Conservation (phyloP, 2,113 vertebrate species). For the Actenoides hombroni region DNA sequence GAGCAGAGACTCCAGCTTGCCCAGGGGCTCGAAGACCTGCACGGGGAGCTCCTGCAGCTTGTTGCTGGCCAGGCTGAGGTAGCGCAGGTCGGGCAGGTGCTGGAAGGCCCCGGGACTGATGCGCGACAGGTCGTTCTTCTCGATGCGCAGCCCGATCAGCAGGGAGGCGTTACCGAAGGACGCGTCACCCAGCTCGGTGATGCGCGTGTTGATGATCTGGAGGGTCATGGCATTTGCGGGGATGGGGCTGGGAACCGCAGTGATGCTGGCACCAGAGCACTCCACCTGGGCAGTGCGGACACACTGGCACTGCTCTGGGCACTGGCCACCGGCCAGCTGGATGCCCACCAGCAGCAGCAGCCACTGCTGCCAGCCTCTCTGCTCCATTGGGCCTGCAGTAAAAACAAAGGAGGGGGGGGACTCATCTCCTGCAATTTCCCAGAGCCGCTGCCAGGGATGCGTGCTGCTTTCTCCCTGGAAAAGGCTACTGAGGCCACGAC, state of each 20-base stretch:
- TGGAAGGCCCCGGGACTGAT: slow-evolving; percentile 71
- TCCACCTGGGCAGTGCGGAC: slow-evolving; percentile 73
- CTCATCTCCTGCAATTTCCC: not conserved
- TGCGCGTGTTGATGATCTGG: slow-evolving; percentile 75
- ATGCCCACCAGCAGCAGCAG: slow-evolving; percentile 61
- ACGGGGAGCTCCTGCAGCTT: slow-evolving; percentile 76
- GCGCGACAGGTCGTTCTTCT: slow-evolving; percentile 74
- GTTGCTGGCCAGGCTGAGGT: slow-evolving; percentile 81
- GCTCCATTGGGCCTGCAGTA: slow-evolving; percentile 66
- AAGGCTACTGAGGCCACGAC: fast-evolving
- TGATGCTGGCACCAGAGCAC: slow-evolving; percentile 60
- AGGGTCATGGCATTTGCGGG: slow-evolving; percentile 75
- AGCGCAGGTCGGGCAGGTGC: slow-evolving; percentile 71
- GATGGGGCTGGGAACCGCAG: slow-evolving; percentile 67
- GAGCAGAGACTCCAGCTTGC: slow-evolving; percentile 87
- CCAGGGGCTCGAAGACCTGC: slow-evolving; percentile 75
- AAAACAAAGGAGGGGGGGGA: not conserved
- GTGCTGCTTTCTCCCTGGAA: not conserved
- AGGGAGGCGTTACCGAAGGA: slow-evolving; percentile 75
- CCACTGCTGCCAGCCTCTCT: not conserved
- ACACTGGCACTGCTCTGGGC: slow-evolving; percentile 74
- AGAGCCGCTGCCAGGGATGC: not conserved
- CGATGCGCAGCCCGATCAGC: slow-evolving; percentile 75
- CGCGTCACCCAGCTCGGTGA: slow-evolving; percentile 41
- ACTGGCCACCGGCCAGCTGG: slow-evolving; percentile 56